A percentile compares a stretch with the other conserved stretches of the same genome.
These are phyloP conservation scores for Reticulitermes speratus DNA, from an alignment of 1,140 invertebrate genomes.

Conservation along the genomic window DNA sequence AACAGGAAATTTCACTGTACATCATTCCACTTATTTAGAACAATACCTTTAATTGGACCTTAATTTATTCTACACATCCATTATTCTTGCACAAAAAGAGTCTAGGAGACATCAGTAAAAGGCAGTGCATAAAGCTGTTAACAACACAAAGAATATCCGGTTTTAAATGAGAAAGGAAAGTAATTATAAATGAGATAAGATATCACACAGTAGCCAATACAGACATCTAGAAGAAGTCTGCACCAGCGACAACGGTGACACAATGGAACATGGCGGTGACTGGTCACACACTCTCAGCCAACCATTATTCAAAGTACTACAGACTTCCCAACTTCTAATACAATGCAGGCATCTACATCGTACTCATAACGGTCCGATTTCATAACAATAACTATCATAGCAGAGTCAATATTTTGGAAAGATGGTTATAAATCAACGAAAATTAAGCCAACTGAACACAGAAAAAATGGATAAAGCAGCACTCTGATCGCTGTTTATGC, in stretches of 20 bases:
- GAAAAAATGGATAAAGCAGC: no score
- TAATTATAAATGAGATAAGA: neutral
- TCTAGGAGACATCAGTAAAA: neutral
- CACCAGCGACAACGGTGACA: no score
- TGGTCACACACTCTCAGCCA: neutral
- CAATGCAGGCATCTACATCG: neutral
- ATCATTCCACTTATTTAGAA: neutral
- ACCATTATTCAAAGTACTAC: neutral
- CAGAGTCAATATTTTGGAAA: no score
- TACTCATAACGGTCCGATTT: neutral
- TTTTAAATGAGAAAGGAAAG: neutral
- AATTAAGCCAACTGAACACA: no score
- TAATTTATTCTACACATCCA: neutral
- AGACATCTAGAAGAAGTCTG: neutral
- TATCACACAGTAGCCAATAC: neutral
- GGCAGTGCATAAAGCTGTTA: neutral
- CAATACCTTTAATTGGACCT: neutral
- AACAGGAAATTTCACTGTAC: no score
- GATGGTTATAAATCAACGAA: no score
- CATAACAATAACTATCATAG: no score
- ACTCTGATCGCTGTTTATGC: no score
- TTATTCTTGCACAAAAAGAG: neutral
- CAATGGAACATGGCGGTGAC: no score
- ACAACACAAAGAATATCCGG: neutral
- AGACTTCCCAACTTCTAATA: neutral